Percentiles rank a stretch among this genome's conserved stretches.
phyloP scores from a whole-genome alignment of 2,113 vertebrate species.

The Polypterus bichir region DNA sequence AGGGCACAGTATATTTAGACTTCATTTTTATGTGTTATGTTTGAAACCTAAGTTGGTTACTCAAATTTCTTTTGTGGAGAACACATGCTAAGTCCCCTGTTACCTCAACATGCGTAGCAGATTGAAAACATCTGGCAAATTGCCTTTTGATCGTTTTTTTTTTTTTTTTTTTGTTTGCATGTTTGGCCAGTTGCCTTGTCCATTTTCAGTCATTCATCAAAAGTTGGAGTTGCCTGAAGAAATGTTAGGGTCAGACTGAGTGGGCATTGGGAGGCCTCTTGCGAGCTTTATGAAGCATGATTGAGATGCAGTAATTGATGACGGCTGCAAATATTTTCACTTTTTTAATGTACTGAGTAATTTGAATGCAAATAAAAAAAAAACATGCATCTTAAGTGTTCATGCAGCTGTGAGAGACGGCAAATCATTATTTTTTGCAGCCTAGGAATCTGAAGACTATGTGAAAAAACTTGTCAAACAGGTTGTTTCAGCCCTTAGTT shows the following conservation, averaged over 20 bases:
- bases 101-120: constrained; percentile 31
- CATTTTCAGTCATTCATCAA: constrained; percentile 39
- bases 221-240: constrained; percentile 24
- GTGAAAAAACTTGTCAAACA: no score
- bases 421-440: no score
- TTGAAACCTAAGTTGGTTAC: constrained; percentile 44
- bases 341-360: background rate
- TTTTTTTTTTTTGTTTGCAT: constrained; percentile 31
- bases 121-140: constrained; percentile 46
- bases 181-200: constrained; percentile 43
- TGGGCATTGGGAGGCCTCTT: background rate
- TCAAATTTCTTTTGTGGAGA: constrained; percentile 43
- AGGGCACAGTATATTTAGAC: constrained; percentile 41
- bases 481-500: no score
- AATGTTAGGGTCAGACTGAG: constrained; percentile 5
- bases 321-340: no score
- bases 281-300: background rate
- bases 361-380: constrained; percentile 7
- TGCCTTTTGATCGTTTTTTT: constrained; percentile 39
- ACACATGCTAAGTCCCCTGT: constrained; percentile 38
- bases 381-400: constrained; percentile 9
- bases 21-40: constrained; percentile 33
- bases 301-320: background rate
- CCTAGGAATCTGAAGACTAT: no score
- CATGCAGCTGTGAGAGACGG: no score